Evolutionary conservation across 2,797 vertebrate genomes (phyloP).

Genomic region (Bradypodion pumilum): DNA sequence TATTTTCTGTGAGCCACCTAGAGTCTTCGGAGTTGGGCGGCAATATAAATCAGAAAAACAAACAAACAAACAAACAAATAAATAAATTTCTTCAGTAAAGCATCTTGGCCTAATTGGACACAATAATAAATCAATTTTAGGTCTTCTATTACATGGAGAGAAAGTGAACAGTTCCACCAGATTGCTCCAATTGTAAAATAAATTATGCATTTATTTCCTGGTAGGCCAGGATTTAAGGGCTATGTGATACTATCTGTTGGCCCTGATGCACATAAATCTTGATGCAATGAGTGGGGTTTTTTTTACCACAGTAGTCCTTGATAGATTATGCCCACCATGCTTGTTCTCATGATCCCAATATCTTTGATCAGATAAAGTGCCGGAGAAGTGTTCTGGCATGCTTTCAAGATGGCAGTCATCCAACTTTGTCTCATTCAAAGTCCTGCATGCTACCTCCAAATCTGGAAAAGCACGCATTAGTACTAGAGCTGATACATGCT

Average conservation of each 20-base stretch:
- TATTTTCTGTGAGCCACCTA: too few relatives aligned
- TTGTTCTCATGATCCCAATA: background rate
- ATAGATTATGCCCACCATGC: background rate
- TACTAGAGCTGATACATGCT: too few relatives aligned
- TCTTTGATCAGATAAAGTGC: background rate
- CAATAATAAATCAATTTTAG: background rate
- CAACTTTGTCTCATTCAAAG: background rate
- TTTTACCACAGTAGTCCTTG: background rate
- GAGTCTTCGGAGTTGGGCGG: too few relatives aligned
- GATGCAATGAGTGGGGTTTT: background rate
- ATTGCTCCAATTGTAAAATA: background rate
- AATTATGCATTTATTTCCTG: background rate
- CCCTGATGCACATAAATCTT: background rate
- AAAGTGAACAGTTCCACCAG: background rate
- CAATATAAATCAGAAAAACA: too few relatives aligned
- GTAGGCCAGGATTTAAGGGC: background rate
- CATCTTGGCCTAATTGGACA: background rate
- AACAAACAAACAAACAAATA: too few relatives aligned
- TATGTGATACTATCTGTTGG: background rate
- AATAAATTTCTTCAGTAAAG: background rate
- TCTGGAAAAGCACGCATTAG: background rate
- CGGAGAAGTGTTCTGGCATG: fast-evolving
- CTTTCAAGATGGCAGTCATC: background rate
- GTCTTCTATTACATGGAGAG: too few relatives aligned
- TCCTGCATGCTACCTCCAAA: background rate